Evolutionary conservation across 2,888 invertebrate genomes (phyloP).

Genomic region (Synergus gifuensis): DNA sequence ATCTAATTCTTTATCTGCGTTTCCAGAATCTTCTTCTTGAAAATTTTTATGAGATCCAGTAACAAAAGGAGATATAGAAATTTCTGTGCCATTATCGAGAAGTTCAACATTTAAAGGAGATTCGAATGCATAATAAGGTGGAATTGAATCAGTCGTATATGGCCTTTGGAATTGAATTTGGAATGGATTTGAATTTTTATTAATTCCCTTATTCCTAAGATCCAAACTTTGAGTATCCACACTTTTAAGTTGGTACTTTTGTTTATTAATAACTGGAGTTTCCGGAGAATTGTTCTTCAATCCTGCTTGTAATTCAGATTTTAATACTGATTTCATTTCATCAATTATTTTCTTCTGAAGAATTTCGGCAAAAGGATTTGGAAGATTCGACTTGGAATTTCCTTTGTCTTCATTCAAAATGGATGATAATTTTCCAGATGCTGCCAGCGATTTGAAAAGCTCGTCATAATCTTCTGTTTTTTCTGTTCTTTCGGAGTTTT

Average conservation of each 20-base stretch:
- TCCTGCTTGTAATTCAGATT: background rate
- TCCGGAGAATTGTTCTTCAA: background rate
- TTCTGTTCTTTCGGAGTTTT: background rate
- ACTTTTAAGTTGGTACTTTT: too few species aligned
- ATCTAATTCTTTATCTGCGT: background rate
- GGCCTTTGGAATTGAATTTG: background rate
- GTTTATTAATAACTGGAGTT: background rate
- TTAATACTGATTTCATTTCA: background rate
- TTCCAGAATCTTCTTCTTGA: background rate
- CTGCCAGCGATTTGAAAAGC: background rate
- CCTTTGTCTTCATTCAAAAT: background rate
- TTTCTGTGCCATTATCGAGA: background rate
- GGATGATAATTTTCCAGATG: background rate
- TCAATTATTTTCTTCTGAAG: background rate
- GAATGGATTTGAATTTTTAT: background rate
- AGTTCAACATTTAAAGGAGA: constrained; percentile 8
- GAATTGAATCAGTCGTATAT: background rate
- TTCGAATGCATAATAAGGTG: constrained; percentile 14
- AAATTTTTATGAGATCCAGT: background rate
- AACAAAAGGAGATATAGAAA: background rate
- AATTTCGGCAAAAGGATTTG: background rate
- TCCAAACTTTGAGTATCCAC: too few species aligned
- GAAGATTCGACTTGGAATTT: background rate
- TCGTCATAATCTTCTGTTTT: background rate
- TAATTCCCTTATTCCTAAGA: background rate